These are phyloP conservation scores for Calidris pugnax DNA, from an alignment of 2,113 vertebrate genomes.

Conservation along the genomic window DNA sequence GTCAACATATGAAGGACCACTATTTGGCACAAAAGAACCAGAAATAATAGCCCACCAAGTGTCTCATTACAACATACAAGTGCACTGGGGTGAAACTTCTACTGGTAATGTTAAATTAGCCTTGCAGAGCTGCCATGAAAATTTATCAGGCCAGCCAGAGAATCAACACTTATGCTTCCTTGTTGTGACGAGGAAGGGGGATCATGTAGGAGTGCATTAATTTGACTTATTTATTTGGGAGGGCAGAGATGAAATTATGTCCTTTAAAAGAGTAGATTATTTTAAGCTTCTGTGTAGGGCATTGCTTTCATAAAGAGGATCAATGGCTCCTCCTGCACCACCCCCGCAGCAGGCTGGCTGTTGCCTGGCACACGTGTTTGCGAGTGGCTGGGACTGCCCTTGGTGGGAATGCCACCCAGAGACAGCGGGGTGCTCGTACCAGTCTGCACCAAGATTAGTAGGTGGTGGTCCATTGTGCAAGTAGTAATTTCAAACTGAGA, in stretches of 20 bases:
- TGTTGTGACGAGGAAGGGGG: neutral
- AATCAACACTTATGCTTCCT: neutral
- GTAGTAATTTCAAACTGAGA: neutral
- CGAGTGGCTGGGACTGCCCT: neutral
- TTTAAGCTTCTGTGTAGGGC: neutral
- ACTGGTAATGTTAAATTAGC: neutral
- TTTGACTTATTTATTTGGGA: slow-evolving; percentile 11
- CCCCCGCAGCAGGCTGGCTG: neutral
- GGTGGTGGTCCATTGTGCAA: neutral
- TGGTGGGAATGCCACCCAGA: neutral
- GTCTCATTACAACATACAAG: neutral
- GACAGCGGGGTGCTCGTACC: accelerated
- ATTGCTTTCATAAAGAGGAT: slow-evolving; percentile 49
- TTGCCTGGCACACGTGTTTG: neutral
- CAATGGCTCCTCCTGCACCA: neutral
- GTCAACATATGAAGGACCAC: neutral
- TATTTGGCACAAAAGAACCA: neutral
- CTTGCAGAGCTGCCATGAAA: neutral
- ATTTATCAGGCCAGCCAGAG: neutral
- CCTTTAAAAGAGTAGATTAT: slow-evolving; percentile 27
- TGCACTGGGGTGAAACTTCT: neutral
- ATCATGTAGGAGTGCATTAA: neutral
- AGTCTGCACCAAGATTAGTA: neutral
- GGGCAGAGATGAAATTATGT: neutral
- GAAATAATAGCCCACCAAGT: neutral